Evolutionary conservation across 2,113 vertebrate species (phyloP), one percentile per base, ranked within the genome.

Genomic region (Stictonetta naevosa): DNA sequence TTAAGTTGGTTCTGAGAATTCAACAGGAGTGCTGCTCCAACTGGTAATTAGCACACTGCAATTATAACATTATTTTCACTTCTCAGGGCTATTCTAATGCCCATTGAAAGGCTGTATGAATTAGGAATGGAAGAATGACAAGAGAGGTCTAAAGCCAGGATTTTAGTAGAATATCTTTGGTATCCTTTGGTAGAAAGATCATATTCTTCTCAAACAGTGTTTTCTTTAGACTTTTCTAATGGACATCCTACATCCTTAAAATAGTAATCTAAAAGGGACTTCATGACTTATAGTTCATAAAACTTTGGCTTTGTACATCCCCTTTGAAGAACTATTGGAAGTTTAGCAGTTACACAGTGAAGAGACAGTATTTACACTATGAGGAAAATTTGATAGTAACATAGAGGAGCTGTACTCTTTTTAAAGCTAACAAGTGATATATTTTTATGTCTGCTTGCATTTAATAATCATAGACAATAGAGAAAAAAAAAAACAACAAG

Each of bases 41-140:
- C 34, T 46, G 40, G 44, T 12, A 50, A 8, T 1, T 74, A n/a
- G 3, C 15, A 52, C 44, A 11, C 4, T 78, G 21, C 21, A 46
- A 22, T 59, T 62, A 31, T 9, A 8, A 3, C 12, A 5, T 11
- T 63, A 28, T 81, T 68, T 73, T 33, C 21, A 14, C 11, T 26
- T 14, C 69, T 38, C 0, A 0, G 9, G 20, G 3, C 4, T 76
- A 76, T 59, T 6, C 3, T 56, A 71, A 75, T 42, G 58, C 6
- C 38, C 40, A 31, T 5, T 55, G 40, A 48, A 83, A 83, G 42
- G n/a, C 36, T 63, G 20, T 10, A 25, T 0, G 3, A 31, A 25
- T 15, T 71, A 3, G 15, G 5, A 40, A 76, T 1, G 48, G 20
- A 62, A 63, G 14, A 40, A 2, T 12, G n/a, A 25, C 13, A 46